Evolutionary conservation across 2,113 vertebrate genomes (phyloP), one percentile per base, ranked within the genome.

Genomic region (Malurus cyaneus): DNA sequence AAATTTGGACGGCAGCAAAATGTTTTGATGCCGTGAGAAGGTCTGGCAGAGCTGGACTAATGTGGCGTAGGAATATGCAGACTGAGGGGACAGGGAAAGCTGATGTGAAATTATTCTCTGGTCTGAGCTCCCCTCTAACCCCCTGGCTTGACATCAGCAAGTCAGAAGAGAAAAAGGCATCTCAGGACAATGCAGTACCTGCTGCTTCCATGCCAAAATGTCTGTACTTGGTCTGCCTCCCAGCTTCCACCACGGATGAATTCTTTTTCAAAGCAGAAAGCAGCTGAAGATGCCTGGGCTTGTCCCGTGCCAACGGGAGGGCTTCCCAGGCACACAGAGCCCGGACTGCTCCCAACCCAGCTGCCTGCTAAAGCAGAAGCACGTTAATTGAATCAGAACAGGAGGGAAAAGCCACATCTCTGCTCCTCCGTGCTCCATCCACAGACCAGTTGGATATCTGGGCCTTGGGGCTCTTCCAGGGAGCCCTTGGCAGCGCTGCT

Each of bases 241-340:
- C 87, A 77, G 7, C 60, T 95, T 95, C 79, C 74, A 90, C 44
- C 52, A 90, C 0, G 56, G 72, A 59, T 66, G 71, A 95, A 64
- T 93, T 83, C 8, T 66, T 90, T 93, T 88, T 80, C 85, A 86
- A 83, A 95, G 93, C 26, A 9, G 54, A 87, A 92, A 86, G 47
- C 66, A 93, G 70, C 54, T 66, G 85, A 91, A 88, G 66, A 92
- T 0, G 67, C 74, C 86, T 72, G 79, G 74, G 52, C 92, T 95
- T 93, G 93, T 91, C 52, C 54, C 0, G 0, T 4, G 2, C 47
- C 61, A 81, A 23, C 28, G 84, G 49, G 59, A 92, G 54, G 32
- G 34, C 59, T 92, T 85, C 67, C 71, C 70, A 89, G 62, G 34
- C 70, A 87, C 66, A 82, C 26, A 76, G 66, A 89, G 36, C 14